Base-by-base conservation (phyloP, 2,797 vertebrate species). In the Miichthys miiuy region DNA sequence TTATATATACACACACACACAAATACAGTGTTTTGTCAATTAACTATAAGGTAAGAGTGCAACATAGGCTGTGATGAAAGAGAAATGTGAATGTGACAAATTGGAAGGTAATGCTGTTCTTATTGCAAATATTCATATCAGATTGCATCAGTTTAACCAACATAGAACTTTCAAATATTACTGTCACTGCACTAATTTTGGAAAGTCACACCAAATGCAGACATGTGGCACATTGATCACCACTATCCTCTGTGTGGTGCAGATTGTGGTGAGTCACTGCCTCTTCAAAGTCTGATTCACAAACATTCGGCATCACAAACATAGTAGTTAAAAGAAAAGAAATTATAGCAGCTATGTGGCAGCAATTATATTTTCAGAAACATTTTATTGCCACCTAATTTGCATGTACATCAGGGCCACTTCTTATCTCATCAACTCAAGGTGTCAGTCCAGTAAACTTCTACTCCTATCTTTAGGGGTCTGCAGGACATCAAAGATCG, bases 401-500 rank as follows among this genome's bases (percentile, higher is more conserved):
- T 61, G 41, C n/a, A n/a, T 65, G 14, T 6, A 76, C 64, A 61
- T 3, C 20, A 55, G n/a, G 23, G 16, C 20, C 21, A 56, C 73
- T 80, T 80, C 64, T 79, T 54, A 71, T 68, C 44, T 66, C 34
- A 21, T 79, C 20, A 72, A 41, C 77, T 64, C 72, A 78, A 56
- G 48, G 75, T 71, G 64, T 81, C 62, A 66, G 47, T 67, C 57
- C 64, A 66, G 54, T 79, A 77, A 57, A 85, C 20, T 23, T 62
- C 16, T 12, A 25, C 51, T 71, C 8, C 3, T 82, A 66, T 73
- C 58, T 72, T 60, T 20, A 57, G 44, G n/a, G 55, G 65, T 77
- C 56, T 71, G 21, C 57, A 72, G 18, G 58, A 80, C 72, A 68
- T 79, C 75, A 83, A 77, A 85, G 44, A 75, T 57, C 50, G 44